Evolutionary conservation across 2,888 invertebrate species (phyloP).

Genomic region (Capitulum mitella): DNA sequence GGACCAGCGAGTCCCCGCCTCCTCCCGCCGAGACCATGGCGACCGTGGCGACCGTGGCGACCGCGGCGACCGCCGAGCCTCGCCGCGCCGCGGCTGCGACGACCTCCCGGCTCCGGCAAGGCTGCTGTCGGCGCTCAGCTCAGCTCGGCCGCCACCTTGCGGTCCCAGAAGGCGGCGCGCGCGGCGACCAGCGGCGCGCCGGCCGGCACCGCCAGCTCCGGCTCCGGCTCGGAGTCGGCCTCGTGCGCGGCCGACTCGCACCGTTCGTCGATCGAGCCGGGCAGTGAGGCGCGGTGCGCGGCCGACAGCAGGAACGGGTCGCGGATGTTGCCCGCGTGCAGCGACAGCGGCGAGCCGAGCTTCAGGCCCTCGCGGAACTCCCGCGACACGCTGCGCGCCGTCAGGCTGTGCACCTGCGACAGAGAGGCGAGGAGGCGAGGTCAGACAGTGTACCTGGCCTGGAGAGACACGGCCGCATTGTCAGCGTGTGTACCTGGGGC

Average conservation of each 20-base stretch:
- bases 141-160: neutral
- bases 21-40: too few species aligned
- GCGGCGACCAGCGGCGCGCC: neutral
- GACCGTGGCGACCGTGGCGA: too few species aligned
- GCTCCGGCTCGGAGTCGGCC: neutral
- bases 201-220: neutral
- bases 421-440: too few species aligned
- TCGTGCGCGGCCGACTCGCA: neutral
- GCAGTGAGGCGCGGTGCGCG: neutral
- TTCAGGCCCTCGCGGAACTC: slow-evolving; percentile 60
- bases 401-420: slow-evolving; percentile 60
- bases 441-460: too few species aligned
- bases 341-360: neutral
- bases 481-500: too few species aligned
- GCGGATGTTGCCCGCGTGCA: neutral
- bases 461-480: too few species aligned
- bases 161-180: slow-evolving; percentile 9
- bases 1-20: too few species aligned
- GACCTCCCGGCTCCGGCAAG: neutral
- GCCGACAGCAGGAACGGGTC: neutral
- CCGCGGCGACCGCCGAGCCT: too few species aligned
- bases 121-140: neutral
- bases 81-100: too few species aligned
- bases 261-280: neutral
- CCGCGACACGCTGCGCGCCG: slow-evolving; percentile 67